Evolutionary conservation across 2,113 vertebrate genomes (phyloP), one percentile per base, ranked within the genome.

Genomic region (Budorcas taxicolor): DNA sequence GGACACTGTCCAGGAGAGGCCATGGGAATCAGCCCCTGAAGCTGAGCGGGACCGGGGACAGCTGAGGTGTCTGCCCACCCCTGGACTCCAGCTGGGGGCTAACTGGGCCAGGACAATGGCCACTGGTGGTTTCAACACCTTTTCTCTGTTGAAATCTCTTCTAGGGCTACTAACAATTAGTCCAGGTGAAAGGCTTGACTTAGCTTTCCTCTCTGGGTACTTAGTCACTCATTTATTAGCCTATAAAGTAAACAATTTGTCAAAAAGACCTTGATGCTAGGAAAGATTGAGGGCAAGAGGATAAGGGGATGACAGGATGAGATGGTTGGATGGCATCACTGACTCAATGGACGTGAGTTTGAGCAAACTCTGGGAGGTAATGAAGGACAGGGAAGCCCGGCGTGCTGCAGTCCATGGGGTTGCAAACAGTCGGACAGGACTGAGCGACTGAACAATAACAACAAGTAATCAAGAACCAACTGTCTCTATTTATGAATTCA

Each of bases 11-110:
- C 40, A 74, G 80, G 45, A 67, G 13, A 71, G 25, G 57, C 8
- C 9, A 2, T 12, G 36, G 76, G 60, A 45, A 60, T 43, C 3
- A 3, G 78, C 15, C 76, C 31, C 33, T 55, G 50, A 36, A 13
- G 10, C 23, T 23, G 17, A 1, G 31, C 19, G 21, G 31, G 7
- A 6, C 25, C 1, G 2, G 7, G 1, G 40, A 31, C 1, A 76
- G 19, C 21, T 16, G 62, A 19, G 19, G 5, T n/a, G 5, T 53
- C 60, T 0, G 0, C 19, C 50, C 2, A 0, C 2, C 19, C 64
- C 31, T 50, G 80, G 45, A 6, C 47, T 36, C 31, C 15, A 86
- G 31, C 53, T 21, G 7, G 25, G n/a, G 40, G 25, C 33, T 76
- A 13, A 3, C 2, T 6, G 21, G 55, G 43, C 9, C 11, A 62